These are phyloP conservation scores for Rhopilema esculentum DNA, from an alignment of 30 jellyfish, hydroid and myxozoan genomes.

Conservation along the genomic window DNA sequence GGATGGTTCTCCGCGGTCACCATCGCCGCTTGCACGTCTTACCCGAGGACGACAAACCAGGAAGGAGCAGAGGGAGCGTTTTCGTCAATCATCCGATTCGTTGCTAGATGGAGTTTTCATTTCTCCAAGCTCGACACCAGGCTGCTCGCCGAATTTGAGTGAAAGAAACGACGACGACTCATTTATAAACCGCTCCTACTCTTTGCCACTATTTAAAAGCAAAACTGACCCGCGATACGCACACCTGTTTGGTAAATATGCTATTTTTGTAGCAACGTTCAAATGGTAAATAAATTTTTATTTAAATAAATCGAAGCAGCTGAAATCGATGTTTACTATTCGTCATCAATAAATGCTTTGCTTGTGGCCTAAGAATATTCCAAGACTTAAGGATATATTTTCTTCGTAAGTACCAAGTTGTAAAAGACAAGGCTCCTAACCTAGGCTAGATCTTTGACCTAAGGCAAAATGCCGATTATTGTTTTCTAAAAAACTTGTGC, in stretches of 20 bases:
- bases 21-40: slow-evolving; percentile 51
- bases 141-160: slow-evolving; percentile 24
- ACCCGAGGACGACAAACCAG: slow-evolving; percentile 54
- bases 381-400: too few species aligned
- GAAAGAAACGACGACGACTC: background rate
- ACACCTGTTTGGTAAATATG: slow-evolving; percentile 52
- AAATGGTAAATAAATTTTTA: too few species aligned
- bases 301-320: background rate
- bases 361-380: too few species aligned
- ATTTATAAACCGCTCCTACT: slow-evolving; percentile 25
- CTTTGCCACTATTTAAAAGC: slow-evolving; percentile 63
- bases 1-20: slow-evolving; percentile 17
- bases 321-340: too few species aligned
- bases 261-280: background rate
- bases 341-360: too few species aligned
- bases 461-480: background rate
- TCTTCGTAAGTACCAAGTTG: too few species aligned
- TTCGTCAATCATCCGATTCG: slow-evolving; percentile 52
- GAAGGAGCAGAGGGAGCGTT: slow-evolving; percentile 35
- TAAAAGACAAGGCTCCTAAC: too few species aligned
- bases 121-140: slow-evolving; percentile 54
- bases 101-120: background rate
- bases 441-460: background rate
- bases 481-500: background rate
- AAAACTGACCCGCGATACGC: slow-evolving; percentile 59